Conservation (phyloP, 1,140 invertebrate species). For the Zaprionus capensis region DNA sequence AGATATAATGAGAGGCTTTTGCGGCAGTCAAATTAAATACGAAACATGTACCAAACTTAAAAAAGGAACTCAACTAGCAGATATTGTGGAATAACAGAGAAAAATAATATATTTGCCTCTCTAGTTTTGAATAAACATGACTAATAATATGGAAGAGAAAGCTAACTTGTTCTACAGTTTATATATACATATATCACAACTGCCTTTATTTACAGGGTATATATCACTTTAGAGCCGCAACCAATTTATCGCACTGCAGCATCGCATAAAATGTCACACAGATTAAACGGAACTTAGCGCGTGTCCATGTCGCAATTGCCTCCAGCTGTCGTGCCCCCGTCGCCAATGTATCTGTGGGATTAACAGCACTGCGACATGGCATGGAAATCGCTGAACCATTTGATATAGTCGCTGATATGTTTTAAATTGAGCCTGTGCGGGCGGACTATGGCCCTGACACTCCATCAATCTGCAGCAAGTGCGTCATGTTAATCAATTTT, state of each 20-base stretch:
- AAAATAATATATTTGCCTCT: not conserved
- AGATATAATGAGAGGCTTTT: slow-evolving; percentile 61
- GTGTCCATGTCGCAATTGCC: slow-evolving; percentile 51
- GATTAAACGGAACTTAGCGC: slow-evolving; percentile 63
- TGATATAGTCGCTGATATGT: slow-evolving; percentile 29
- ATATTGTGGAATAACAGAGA: not conserved
- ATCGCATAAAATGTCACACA: slow-evolving; percentile 63
- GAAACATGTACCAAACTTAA: slow-evolving; percentile 8
- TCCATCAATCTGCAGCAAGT: slow-evolving; percentile 67
- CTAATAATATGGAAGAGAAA: not conserved
- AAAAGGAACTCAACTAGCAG: not conserved
- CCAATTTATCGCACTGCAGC: slow-evolving; percentile 47
- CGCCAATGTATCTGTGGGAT: slow-evolving; percentile 45
- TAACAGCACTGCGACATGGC: slow-evolving; percentile 30
- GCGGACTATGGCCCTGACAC: slow-evolving; percentile 60
- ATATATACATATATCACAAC: not conserved
- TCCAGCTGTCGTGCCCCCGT: slow-evolving; percentile 33
- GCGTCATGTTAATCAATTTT: slow-evolving; percentile 73
- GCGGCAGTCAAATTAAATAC: slow-evolving; percentile 56
- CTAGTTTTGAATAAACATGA: not conserved
- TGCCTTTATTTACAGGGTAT: slow-evolving; percentile 7
- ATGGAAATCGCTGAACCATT: slow-evolving; percentile 39
- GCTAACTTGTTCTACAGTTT: not conserved
- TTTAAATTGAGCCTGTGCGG: slow-evolving; percentile 45
- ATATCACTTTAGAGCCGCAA: slow-evolving; percentile 20